These are phyloP conservation scores for Apis mellifera DNA, from an alignment of 1,140 invertebrate species.

Conservation along the genomic window DNA sequence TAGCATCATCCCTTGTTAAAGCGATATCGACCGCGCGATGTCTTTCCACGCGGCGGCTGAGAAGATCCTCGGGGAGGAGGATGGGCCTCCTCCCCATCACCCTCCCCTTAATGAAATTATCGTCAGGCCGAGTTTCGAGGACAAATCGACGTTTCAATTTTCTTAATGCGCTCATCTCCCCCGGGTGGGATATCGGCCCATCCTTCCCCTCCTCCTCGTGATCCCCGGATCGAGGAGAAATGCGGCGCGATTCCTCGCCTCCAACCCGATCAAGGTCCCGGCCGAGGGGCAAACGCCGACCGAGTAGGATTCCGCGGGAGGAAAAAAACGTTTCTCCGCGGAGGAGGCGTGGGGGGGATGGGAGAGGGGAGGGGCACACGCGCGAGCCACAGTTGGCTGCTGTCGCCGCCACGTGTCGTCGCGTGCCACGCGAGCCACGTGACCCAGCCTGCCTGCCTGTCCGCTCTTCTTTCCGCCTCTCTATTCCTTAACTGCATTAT, in stretches of 20 bases:
- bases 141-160: constrained; percentile 82
- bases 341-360: neutral
- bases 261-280: constrained; percentile 29
- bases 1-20: constrained; percentile 63
- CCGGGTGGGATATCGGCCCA: constrained; percentile 59
- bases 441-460: constrained; percentile 68
- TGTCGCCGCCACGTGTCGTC: constrained; percentile 74
- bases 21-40: constrained; percentile 61
- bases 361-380: neutral
- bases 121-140: constrained; percentile 72
- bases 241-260: neutral
- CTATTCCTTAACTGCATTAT: constrained; percentile 67
- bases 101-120: constrained; percentile 80
- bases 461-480: constrained; percentile 52
- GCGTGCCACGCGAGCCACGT: constrained; percentile 71
- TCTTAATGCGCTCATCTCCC: constrained; percentile 77
- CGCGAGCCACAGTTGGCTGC: constrained; percentile 53
- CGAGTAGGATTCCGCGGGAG: neutral
- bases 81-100: too few species aligned
- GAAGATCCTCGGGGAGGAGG: neutral
- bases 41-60: constrained; percentile 17
- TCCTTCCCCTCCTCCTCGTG: constrained; percentile 45
- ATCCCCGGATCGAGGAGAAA: constrained; percentile 1
- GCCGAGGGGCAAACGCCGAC: too few species aligned
- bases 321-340: constrained; percentile 16